phyloP scores from a whole-genome alignment of 2,113 vertebrate species.

The Phylloscopus trochilus region DNA sequence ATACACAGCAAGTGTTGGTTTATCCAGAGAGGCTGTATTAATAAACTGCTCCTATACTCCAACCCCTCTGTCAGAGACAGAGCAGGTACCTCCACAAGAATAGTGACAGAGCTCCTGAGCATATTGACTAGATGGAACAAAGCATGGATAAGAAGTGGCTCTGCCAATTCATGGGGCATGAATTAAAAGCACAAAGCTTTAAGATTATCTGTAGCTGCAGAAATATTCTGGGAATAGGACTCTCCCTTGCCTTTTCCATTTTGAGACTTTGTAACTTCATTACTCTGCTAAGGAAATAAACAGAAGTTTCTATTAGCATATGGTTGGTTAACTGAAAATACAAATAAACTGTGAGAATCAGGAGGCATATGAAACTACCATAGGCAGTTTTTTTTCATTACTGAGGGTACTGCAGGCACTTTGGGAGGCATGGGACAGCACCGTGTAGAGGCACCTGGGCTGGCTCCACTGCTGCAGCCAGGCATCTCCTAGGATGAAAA shows the following conservation, averaged over 20 bases:
- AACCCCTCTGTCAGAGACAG: not conserved
- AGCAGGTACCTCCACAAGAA: not conserved
- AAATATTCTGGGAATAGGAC: not conserved
- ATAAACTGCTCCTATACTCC: rapidly evolving
- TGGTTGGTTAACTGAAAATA: not conserved
- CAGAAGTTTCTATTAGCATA: not conserved
- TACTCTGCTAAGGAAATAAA: not conserved
- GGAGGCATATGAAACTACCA: rapidly evolving
- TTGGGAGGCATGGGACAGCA: not conserved
- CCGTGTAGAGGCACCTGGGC: not conserved
- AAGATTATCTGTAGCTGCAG: not conserved
- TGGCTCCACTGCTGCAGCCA: not conserved
- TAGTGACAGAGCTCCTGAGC: not conserved
- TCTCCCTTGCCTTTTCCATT: not conserved
- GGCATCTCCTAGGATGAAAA: not conserved
- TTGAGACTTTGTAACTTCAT: not conserved
- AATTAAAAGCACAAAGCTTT: not conserved
- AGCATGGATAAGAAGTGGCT: not conserved
- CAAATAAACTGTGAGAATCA: not conserved
- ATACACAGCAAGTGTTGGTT: not conserved
- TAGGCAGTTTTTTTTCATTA: not conserved
- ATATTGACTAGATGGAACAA: not conserved
- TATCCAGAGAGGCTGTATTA: not conserved
- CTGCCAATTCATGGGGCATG: not conserved
- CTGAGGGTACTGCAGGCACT: not conserved